These are phyloP conservation scores for Neogobius melanostomus DNA, from an alignment of 2,113 vertebrate species.

Conservation along the genomic window DNA sequence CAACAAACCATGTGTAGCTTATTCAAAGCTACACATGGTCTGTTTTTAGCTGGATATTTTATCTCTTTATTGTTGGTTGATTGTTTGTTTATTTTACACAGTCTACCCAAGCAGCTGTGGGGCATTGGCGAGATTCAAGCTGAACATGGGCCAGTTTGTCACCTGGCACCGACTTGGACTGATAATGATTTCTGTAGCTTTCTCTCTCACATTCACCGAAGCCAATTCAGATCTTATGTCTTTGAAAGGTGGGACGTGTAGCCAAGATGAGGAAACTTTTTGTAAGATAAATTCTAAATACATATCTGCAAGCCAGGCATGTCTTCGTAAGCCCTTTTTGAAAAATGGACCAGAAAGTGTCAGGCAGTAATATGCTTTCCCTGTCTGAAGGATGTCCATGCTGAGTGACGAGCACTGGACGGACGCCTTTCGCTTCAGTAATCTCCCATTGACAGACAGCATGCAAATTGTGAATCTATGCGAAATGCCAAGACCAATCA, in stretches of 20 bases:
- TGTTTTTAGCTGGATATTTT: too few species aligned
- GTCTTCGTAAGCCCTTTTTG: not conserved
- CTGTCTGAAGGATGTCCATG: constrained; percentile 1
- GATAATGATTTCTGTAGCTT: too few species aligned
- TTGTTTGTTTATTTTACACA: too few species aligned
- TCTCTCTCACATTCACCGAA: not conserved
- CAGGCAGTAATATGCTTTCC: constrained; percentile 1
- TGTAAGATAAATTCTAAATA: not conserved
- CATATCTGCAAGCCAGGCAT: not conserved
- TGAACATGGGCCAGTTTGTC: not conserved
- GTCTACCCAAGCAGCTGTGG: too few species aligned
- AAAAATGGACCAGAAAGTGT: not conserved
- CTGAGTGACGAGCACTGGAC: constrained; percentile 35
- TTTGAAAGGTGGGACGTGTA: not conserved
- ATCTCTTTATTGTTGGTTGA: too few species aligned
- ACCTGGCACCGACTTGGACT: not conserved
- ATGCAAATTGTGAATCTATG: constrained; percentile 51
- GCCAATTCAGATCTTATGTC: not conserved
- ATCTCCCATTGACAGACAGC: constrained; percentile 51
- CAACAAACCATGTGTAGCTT: too few species aligned
- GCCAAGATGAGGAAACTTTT: not conserved
- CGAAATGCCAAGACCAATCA: constrained; percentile 54
- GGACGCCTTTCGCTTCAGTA: constrained; percentile 38
- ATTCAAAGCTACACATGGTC: too few species aligned
- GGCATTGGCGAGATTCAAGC: too few species aligned